phyloP scores from a whole-genome alignment of 2,888 invertebrate genomes.

The Leptopilina myrica region DNA sequence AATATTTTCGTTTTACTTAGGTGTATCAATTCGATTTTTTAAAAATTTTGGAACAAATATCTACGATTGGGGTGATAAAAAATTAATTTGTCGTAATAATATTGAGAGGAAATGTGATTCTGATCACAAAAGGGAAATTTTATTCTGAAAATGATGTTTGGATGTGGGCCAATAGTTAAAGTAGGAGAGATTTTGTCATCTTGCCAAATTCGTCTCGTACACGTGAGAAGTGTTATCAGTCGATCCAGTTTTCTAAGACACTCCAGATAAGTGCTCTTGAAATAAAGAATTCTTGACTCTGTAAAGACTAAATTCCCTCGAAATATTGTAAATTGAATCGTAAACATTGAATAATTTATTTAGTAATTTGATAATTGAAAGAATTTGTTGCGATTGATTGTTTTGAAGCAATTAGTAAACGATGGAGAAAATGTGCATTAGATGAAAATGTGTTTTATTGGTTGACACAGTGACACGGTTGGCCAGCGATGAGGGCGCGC shows the following conservation, averaged over 20 bases:
- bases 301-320: no score
- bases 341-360: no score
- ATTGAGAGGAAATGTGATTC: background rate
- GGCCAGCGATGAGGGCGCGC: conserved; percentile 60
- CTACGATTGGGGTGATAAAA: no score
- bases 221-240: conserved; percentile 48
- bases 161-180: conserved; percentile 61
- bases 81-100: background rate
- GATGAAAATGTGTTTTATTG: conserved; percentile 27
- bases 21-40: no score
- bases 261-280: conserved; percentile 24
- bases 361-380: no score
- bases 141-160: conserved; percentile 47
- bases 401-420: background rate
- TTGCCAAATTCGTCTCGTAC: conserved; percentile 56
- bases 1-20: no score
- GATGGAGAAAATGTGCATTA: background rate
- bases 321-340: no score
- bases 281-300: background rate
- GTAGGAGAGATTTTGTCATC: conserved; percentile 53
- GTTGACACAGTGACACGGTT: conserved; percentile 73
- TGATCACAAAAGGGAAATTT: background rate
- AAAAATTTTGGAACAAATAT: no score
- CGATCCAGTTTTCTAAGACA: conserved; percentile 20
- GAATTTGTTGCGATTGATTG: background rate